phyloP scores from a whole-genome alignment of 1,140 invertebrate species.

The Bombus fervidus region DNA sequence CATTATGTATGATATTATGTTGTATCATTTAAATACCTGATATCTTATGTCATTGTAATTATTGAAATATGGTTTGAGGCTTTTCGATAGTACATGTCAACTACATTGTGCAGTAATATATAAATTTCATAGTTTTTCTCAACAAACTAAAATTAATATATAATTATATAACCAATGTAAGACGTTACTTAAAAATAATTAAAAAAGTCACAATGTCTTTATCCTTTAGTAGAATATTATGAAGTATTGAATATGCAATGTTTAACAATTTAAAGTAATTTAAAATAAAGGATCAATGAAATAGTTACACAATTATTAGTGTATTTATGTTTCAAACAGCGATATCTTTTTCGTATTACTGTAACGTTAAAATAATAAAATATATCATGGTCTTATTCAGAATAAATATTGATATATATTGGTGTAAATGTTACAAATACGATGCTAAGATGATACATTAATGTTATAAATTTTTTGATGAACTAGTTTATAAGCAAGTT shows the following conservation, averaged over 20 bases:
- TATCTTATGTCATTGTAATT: not conserved
- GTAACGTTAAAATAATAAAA: constrained; percentile 12
- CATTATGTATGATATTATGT: constrained; percentile 15
- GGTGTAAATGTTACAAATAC: not conserved
- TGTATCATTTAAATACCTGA: not conserved
- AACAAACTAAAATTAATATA: constrained; percentile 27
- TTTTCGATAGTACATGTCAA: constrained; percentile 9
- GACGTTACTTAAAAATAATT: constrained; percentile 29
- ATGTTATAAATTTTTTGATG: constrained; percentile 9
- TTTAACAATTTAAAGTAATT: constrained; percentile 21
- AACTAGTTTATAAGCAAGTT: not conserved
- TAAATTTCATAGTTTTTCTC: constrained; percentile 38
- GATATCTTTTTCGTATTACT: not conserved
- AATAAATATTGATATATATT: not conserved
- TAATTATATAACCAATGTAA: constrained; percentile 20
- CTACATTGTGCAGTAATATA: constrained; percentile 19
- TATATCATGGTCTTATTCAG: constrained; percentile 11
- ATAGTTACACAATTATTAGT: not conserved
- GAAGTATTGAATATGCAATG: constrained; percentile 20
- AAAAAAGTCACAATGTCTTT: not conserved
- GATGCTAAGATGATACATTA: not conserved
- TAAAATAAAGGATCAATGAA: not conserved
- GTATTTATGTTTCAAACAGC: not conserved
- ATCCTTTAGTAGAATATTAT: constrained; percentile 19
- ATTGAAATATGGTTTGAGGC: constrained; percentile 9